Percentiles rank a stretch among this genome's conserved stretches.
Evolutionary conservation across 2,113 vertebrate genomes (phyloP).

Genomic region (Myotis lucifugus): DNA sequence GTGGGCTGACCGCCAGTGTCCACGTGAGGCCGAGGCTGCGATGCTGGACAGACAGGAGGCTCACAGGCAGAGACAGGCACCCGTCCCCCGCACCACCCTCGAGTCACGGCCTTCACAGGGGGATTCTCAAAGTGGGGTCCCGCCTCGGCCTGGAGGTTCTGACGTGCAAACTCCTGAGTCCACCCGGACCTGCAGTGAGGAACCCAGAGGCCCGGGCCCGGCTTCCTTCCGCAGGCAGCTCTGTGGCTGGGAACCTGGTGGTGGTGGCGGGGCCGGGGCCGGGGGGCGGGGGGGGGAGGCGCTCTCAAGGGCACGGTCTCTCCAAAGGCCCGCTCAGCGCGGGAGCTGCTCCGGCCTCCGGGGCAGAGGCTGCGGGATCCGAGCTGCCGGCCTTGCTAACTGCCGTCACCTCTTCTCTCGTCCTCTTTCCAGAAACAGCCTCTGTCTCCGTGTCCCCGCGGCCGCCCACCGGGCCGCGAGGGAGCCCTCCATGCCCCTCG

Average conservation of each 20-base stretch:
- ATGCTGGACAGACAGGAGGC: not conserved
- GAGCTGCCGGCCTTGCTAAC: not conserved
- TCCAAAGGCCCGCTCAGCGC: not conserved
- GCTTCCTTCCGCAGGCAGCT: not conserved
- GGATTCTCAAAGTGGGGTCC: not conserved
- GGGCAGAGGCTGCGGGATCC: not conserved
- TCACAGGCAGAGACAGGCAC: too few relatives aligned
- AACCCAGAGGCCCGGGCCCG: not conserved
- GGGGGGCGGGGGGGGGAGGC: too few relatives aligned
- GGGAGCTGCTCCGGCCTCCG: not conserved
- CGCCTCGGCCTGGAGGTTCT: not conserved
- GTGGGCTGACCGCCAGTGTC: too few relatives aligned
- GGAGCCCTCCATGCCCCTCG: accelerated
- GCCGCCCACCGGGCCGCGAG: not conserved
- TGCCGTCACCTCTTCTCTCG: not conserved
- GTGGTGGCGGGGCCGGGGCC: too few relatives aligned
- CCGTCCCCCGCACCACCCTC: accelerated
- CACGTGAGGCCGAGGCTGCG: not conserved
- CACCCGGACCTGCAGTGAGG: not conserved
- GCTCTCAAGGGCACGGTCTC: too few relatives aligned
- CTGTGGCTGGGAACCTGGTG: too few relatives aligned
- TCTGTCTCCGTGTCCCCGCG: not conserved
- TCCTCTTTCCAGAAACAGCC: not conserved
- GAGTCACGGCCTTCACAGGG: accelerated
- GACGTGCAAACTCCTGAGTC: not conserved